Percentiles rank a stretch among this genome's conserved stretches.
These are phyloP conservation scores for Dynastes maya DNA, from an alignment of 2,888 invertebrate genomes.

Conservation along the genomic window DNA sequence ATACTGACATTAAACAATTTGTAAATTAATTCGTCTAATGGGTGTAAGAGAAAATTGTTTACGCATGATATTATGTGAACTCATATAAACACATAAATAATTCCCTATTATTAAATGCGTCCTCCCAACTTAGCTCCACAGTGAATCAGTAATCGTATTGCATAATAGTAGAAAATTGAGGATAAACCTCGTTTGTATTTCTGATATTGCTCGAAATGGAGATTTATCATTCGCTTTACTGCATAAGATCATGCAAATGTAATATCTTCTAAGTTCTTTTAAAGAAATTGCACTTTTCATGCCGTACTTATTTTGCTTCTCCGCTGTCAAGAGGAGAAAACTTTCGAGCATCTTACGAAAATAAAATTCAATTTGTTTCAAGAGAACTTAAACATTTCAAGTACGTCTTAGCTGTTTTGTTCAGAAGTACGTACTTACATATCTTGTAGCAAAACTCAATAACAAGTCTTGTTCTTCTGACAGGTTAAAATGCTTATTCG, in stretches of 20 bases:
- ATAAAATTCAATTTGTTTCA: conserved; percentile 36
- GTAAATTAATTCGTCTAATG: too few relatives aligned
- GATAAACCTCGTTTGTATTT: not conserved
- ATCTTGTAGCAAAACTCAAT: too few relatives aligned
- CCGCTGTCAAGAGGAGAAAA: not conserved
- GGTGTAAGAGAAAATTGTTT: too few relatives aligned
- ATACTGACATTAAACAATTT: too few relatives aligned
- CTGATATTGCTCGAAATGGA: not conserved
- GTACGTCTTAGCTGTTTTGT: conserved; percentile 2
- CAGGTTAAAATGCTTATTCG: too few relatives aligned
- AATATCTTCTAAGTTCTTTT: conserved; percentile 29
- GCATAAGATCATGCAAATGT: conserved; percentile 32
- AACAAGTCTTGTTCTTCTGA: too few relatives aligned
- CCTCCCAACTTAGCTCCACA: too few relatives aligned
- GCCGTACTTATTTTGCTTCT: conserved; percentile 14
- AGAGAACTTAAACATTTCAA: conserved; percentile 6
- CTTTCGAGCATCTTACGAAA: conserved; percentile 14
- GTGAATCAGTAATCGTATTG: too few relatives aligned
- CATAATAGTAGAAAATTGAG: not conserved
- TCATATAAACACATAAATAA: too few relatives aligned
- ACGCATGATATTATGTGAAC: too few relatives aligned
- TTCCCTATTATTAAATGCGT: too few relatives aligned
- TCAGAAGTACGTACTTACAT: not conserved
- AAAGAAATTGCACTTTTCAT: conserved; percentile 31
- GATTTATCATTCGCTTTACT: not conserved